Evolutionary conservation across 2,113 vertebrate species (phyloP), one percentile per base, ranked within the genome.

Genomic region (Pseudorhombus dupliciocellatus): DNA sequence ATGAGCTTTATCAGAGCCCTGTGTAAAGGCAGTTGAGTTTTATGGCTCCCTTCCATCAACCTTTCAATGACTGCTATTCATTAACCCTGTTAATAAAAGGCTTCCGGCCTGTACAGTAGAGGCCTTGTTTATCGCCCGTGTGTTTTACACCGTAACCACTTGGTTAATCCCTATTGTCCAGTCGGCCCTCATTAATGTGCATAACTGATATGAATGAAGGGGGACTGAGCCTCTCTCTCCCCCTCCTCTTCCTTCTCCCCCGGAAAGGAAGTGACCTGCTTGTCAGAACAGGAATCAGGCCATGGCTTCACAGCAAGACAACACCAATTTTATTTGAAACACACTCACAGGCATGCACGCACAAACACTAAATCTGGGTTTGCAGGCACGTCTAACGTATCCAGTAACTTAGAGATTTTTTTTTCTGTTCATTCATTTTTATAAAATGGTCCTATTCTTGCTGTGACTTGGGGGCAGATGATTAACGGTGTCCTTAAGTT

Each of bases 261-360:
- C 80, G 85, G 84, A 90, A 87, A 91, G 89, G 88, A 94, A 92
- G 88, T 92, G 87, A 87, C 87, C 88, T 80, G 79, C 82, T 92
- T 89, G 84, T 91, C 73, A 85, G 80, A 86, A 84, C 82, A 90
- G 76, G 88, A 92, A 92, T 86, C 85, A 89, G 81, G 86, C 79
- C 87, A 89, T 37, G 60, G 84, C 84, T 67, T 56, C 84, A 61
- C 92, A 89, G 92, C 73, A 80, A 87, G 89, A 77, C 77, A 65
- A 84, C 78, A 80, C 73, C 37, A 80, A 84, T 81, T 83, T 56
- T 82, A 65, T 76, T 83, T 81, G 64, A 46, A 66, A 37, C 65
- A 42, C 63, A 79, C 14, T 18, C 37, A 62, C 56, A 82, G 44
- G 72, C 74, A 42, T 18, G 24, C 44, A 48, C 44, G 34, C 28